phyloP scores from a whole-genome alignment of 2,888 invertebrate species.

The Cremastobaeus sp. region DNA sequence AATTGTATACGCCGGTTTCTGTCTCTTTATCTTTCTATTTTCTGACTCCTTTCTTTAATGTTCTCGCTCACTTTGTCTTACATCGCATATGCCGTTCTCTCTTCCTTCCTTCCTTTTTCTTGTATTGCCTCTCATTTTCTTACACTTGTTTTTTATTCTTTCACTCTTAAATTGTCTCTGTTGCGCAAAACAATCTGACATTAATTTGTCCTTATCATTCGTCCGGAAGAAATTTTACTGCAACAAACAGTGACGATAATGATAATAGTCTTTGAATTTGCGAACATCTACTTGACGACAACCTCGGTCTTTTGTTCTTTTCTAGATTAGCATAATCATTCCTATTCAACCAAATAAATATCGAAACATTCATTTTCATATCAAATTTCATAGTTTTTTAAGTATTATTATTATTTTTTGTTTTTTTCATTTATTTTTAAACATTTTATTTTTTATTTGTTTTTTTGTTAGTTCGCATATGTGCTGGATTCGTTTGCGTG shows the following conservation, averaged over 20 bases:
- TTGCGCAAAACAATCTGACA: conserved; percentile 55
- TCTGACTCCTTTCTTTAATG: conserved; percentile 51
- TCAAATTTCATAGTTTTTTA: too few relatives aligned
- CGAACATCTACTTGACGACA: conserved; percentile 44
- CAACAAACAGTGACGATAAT: conserved; percentile 16
- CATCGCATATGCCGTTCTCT: conserved; percentile 18
- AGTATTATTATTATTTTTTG: too few relatives aligned
- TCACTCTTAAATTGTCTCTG: conserved; percentile 28
- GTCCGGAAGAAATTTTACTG: conserved; percentile 49
- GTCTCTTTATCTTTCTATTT: conserved; percentile 65
- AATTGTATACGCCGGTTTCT: conserved; percentile 76
- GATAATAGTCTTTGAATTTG: conserved; percentile 28
- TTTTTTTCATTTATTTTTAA: too few relatives aligned
- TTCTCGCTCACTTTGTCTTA: conserved; percentile 39
- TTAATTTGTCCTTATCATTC: conserved; percentile 57
- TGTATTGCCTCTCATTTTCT: conserved; percentile 51
- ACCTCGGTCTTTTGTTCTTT: conserved; percentile 17
- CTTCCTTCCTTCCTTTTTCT: conserved; percentile 44
- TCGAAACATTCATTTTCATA: too few relatives aligned
- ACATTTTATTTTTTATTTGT: too few relatives aligned
- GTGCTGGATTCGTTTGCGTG: too few relatives aligned
- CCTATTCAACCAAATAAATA: too few relatives aligned
- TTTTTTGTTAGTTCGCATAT: too few relatives aligned
- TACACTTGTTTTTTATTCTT: conserved; percentile 38
- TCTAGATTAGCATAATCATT: too few relatives aligned